These are phyloP conservation scores for Arnoldichthys spilopterus DNA, from an alignment of 2,797 vertebrate genomes.

Conservation along the genomic window DNA sequence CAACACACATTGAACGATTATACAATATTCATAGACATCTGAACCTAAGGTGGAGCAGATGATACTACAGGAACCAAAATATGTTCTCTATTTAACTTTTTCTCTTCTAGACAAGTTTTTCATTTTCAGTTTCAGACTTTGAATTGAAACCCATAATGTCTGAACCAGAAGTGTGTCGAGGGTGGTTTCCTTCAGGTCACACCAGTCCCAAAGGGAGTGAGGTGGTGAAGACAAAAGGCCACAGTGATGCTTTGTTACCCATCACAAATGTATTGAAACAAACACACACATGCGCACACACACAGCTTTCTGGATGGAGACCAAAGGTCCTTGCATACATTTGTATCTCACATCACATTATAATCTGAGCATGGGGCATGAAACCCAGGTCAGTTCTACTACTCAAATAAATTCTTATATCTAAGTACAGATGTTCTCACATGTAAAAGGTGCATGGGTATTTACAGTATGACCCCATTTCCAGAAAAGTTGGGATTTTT, in stretches of 20 bases:
- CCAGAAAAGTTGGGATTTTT: no score
- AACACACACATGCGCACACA: background rate
- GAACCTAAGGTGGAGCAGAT: conserved; percentile 11
- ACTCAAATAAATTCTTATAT: conserved; percentile 1
- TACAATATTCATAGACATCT: conserved; percentile 13
- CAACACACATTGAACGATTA: background rate
- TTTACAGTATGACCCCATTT: no score
- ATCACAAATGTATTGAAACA: background rate
- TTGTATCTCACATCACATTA: conserved; percentile 6
- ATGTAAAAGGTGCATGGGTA: background rate
- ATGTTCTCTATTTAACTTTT: conserved; percentile 25
- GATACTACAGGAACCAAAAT: background rate
- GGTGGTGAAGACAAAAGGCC: conserved; percentile 45
- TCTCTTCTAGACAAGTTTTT: conserved; percentile 14
- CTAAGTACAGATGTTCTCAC: conserved; percentile 17
- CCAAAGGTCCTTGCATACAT: background rate
- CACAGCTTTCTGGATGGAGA: conserved; percentile 16
- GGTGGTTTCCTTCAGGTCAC: conserved; percentile 54
- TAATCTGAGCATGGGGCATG: conserved; percentile 26
- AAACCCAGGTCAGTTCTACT: conserved; percentile 15
- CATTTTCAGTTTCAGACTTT: conserved; percentile 23
- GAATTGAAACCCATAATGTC: conserved; percentile 5
- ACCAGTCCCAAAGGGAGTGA: conserved; percentile 49
- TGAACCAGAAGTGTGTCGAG: conserved; percentile 16
- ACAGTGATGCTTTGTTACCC: conserved; percentile 26